phyloP scores from a whole-genome alignment of 2,888 invertebrate genomes.

The Poecilobothrus nobilitatus region DNA sequence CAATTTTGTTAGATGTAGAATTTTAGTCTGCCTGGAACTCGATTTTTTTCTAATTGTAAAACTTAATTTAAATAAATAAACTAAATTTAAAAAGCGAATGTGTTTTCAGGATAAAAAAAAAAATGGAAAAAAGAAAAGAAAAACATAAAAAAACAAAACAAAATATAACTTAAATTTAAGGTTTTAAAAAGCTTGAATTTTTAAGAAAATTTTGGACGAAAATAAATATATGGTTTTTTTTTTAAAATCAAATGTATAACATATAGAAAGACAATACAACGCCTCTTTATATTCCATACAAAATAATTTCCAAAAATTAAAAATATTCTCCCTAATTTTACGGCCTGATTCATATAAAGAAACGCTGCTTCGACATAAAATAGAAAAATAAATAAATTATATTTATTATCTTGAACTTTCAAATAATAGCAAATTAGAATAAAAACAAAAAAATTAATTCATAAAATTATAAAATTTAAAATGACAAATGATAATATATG shows the following conservation, averaged over 20 bases:
- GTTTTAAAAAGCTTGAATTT: neutral
- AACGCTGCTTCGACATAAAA: neutral
- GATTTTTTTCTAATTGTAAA: no score
- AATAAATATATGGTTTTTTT: neutral
- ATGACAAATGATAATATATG: no score
- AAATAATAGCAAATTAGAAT: no score
- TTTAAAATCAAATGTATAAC: neutral
- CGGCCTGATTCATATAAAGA: no score
- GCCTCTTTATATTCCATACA: no score
- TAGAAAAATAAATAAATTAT: neutral
- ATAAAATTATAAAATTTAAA: no score
- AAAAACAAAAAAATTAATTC: no score
- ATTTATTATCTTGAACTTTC: neutral
- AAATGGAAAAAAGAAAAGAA: neutral
- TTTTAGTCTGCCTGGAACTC: no score
- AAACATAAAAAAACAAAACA: neutral
- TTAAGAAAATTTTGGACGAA: neutral
- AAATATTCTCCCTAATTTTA: no score
- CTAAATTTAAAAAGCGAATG: neutral
- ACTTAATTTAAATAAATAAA: neutral
- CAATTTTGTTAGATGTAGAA: no score
- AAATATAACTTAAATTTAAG: neutral
- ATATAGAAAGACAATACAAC: neutral
- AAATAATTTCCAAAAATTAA: no score
- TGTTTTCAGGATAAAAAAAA: constrained; percentile 2